These are phyloP conservation scores for Hyles vespertilio DNA, from an alignment of 1,140 invertebrate species.

Conservation along the genomic window DNA sequence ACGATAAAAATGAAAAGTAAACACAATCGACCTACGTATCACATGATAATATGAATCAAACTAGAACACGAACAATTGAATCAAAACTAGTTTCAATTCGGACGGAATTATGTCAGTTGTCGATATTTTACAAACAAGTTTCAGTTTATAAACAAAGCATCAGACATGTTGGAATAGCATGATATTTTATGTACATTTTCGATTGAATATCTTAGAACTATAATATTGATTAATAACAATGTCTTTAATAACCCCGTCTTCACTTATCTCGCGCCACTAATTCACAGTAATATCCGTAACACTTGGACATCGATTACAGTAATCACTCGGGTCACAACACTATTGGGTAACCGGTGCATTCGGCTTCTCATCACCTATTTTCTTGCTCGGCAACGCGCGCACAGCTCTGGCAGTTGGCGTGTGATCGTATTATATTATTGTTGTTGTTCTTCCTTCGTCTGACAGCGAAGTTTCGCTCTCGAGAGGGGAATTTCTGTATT, in stretches of 20 bases:
- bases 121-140: too few species aligned
- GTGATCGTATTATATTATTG: slow-evolving; percentile 39
- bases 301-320: too few species aligned
- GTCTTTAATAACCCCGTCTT: too few species aligned
- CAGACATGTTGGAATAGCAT: not conserved
- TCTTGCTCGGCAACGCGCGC: slow-evolving; percentile 47
- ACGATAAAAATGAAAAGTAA: slow-evolving; percentile 7
- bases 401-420: slow-evolving; percentile 58
- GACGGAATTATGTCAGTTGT: too few species aligned
- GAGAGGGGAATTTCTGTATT: slow-evolving; percentile 80
- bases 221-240: too few species aligned
- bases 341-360: too few species aligned
- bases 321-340: too few species aligned
- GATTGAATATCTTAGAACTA: not conserved
- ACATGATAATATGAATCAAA: not conserved
- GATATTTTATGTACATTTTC: not conserved
- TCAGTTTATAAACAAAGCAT: too few species aligned
- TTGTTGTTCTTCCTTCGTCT: slow-evolving; percentile 71
- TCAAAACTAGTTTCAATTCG: too few species aligned
- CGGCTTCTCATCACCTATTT: slow-evolving; percentile 7
- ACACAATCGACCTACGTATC: slow-evolving; percentile 5
- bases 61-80: too few species aligned
- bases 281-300: too few species aligned
- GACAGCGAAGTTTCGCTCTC: slow-evolving; percentile 81
- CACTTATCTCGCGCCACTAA: too few species aligned